Evolutionary conservation across 1,140 invertebrate genomes (phyloP).

Genomic region (Scaptomyza hsui): DNA sequence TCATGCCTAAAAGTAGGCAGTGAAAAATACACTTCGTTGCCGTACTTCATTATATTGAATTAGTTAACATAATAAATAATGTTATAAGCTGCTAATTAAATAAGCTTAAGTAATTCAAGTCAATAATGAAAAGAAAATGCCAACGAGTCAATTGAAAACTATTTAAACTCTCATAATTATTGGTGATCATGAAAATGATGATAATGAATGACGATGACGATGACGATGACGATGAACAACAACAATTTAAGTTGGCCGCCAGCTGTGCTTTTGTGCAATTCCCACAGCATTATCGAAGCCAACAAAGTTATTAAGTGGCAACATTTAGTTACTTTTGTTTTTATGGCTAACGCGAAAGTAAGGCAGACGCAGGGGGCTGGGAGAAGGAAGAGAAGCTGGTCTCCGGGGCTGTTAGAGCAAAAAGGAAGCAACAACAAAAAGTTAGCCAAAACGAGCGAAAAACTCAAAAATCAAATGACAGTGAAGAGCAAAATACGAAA

Average conservation of each 20-base stretch:
- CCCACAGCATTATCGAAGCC: constrained; percentile 21
- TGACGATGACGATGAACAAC: background rate
- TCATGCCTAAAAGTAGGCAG: no score
- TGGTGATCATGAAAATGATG: background rate
- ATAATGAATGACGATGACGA: background rate
- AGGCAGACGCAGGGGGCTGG: background rate
- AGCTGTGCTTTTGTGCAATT: constrained; percentile 1
- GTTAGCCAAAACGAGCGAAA: constrained; percentile 31
- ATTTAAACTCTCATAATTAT: background rate
- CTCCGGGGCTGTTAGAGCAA: background rate
- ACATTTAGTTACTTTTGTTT: constrained; percentile 58
- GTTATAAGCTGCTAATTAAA: no score
- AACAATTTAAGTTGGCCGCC: background rate
- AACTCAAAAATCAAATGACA: constrained; percentile 68
- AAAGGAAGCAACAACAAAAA: no score
- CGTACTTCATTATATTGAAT: no score
- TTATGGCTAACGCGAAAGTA: constrained; percentile 39
- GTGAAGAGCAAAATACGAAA: constrained; percentile 28
- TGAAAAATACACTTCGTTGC: no score
- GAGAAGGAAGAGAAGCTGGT: background rate
- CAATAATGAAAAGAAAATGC: background rate
- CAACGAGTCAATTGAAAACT: background rate
- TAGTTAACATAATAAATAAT: no score
- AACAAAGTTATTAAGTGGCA: constrained; percentile 72
- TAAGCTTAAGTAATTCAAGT: background rate